Percentiles rank a stretch among this genome's conserved stretches.
phyloP scores from a whole-genome alignment of 2,797 vertebrate species.

The Coregonus ussuriensis region DNA sequence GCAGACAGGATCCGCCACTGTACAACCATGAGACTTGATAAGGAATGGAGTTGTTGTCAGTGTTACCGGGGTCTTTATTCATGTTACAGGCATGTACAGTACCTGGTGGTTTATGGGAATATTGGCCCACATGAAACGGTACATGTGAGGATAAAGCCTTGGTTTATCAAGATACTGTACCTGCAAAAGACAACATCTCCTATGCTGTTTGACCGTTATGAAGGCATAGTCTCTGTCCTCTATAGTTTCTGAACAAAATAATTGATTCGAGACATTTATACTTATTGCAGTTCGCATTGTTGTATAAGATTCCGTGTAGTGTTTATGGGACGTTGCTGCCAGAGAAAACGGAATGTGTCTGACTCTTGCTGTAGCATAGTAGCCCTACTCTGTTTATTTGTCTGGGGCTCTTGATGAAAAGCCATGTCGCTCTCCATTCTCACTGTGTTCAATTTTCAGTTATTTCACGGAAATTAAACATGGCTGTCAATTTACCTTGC shows the following conservation, averaged over 20 bases:
- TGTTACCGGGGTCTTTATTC: not conserved
- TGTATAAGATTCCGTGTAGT: too few species aligned
- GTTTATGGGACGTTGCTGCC: too few species aligned
- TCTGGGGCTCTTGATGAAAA: slow-evolving; percentile 60
- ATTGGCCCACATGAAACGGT: not conserved
- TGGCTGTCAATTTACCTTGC: slow-evolving; percentile 64
- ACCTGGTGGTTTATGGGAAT: not conserved
- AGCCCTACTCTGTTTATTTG: slow-evolving; percentile 8
- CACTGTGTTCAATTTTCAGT: slow-evolving; percentile 61
- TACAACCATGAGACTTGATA: slow-evolving; percentile 32
- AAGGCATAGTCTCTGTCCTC: not conserved
- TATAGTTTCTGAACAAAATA: not conserved
- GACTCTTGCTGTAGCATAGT: not conserved
- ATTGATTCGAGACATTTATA: not conserved
- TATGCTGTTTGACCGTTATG: not conserved
- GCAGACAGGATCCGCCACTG: slow-evolving; percentile 16
- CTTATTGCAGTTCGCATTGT: not conserved
- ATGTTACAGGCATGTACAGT: not conserved
- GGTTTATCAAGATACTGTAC: not conserved
- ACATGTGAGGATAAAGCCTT: not conserved
- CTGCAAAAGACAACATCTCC: not conserved
- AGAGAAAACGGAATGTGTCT: too few species aligned
- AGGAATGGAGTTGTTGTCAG: slow-evolving; percentile 1
- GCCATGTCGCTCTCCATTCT: slow-evolving; percentile 49
- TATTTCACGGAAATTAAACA: slow-evolving; percentile 71